Base-by-base conservation (phyloP, 2,888 invertebrate species). In the Gibbula magus region DNA sequence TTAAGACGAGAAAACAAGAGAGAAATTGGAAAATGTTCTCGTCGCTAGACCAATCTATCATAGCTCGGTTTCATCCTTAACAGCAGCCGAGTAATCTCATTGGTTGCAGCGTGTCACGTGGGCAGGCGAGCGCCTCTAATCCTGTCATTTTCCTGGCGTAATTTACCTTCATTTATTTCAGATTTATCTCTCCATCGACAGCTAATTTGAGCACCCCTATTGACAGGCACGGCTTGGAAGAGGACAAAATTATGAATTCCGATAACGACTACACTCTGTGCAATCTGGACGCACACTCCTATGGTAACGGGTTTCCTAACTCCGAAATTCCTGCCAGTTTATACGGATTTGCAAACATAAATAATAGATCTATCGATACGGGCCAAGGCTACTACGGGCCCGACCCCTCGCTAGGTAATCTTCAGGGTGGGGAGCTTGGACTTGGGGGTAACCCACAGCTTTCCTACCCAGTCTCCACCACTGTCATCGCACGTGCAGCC, bases 141-240 rank as follows among this genome's bases (percentile, higher is more conserved):
- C 86, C 87, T 90, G 91, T 89, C 89, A 89, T 85, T 84, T 86
- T 88, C 86, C 77, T 84, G 84, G 87, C 85, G 89, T 89, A 89
- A 91, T 89, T 89, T 88, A 89, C 88, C 85, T 89, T 89, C 91
- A 91, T 91, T 90, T 91, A 90, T 90, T 91, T 89, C 88, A 89
- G 90, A 90, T 91, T 88, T 89, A 90, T 91, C 89, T 90, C 82
- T 77, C 81, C 84, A 86, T 85, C 88, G 90, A 91, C 89, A 89
- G 89, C 86, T 88, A 89, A 90, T 89, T 89, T 90, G 86, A 85
- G 89, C 83, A 84, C 78, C 82, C 84, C 83, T 81, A 85, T 85
- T 83, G 86, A 84, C 84, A 85, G 83, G 86, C 88, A 85, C 83
- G 84, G 82, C 83, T 83, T 81, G 52, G 22, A 54, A 25, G 70